Evolutionary conservation across 1,140 invertebrate genomes (phyloP).

Genomic region (Panagrolaimus sp.): DNA sequence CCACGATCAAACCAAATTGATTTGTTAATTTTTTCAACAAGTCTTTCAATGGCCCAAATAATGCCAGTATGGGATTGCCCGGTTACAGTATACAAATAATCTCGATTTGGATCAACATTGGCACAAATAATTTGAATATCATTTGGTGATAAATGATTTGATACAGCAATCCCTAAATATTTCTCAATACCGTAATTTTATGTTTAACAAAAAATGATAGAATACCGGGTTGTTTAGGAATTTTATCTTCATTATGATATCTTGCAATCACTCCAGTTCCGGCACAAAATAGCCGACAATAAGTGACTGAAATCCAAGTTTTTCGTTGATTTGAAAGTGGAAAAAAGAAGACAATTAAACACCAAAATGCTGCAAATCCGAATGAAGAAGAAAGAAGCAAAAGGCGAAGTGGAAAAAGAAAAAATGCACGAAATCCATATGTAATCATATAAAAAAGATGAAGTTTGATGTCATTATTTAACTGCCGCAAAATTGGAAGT

Average conservation of each 20-base stretch:
- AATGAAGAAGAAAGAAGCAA: slow-evolving; percentile 34
- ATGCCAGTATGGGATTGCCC: slow-evolving; percentile 41
- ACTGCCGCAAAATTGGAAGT: background rate
- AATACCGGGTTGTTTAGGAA: slow-evolving; percentile 33
- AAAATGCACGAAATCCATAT: slow-evolving; percentile 27
- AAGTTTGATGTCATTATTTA: background rate
- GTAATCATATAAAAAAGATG: slow-evolving; percentile 15
- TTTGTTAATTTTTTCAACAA: slow-evolving; percentile 31
- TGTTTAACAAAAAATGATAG: background rate
- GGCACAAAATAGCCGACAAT: slow-evolving; percentile 43
- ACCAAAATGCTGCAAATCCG: slow-evolving; percentile 34
- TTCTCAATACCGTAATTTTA: no score
- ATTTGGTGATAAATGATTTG: slow-evolving; percentile 44
- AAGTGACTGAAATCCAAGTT: slow-evolving; percentile 39
- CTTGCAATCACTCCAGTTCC: slow-evolving; percentile 37
- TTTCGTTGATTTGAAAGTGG: slow-evolving; percentile 34
- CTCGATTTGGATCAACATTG: slow-evolving; percentile 33
- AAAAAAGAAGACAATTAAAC: slow-evolving; percentile 25
- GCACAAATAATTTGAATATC: slow-evolving; percentile 44
- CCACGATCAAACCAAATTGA: slow-evolving; percentile 43
- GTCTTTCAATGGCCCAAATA: slow-evolving; percentile 38
- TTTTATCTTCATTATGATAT: slow-evolving; percentile 37
- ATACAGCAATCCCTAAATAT: slow-evolving; percentile 39
- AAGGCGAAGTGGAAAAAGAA: slow-evolving; percentile 25
- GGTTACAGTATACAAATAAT: slow-evolving; percentile 43